Percentiles rank a stretch among this genome's conserved stretches.
Conservation (phyloP, 2,113 vertebrate species). For the Glaucidium brasilianum region DNA sequence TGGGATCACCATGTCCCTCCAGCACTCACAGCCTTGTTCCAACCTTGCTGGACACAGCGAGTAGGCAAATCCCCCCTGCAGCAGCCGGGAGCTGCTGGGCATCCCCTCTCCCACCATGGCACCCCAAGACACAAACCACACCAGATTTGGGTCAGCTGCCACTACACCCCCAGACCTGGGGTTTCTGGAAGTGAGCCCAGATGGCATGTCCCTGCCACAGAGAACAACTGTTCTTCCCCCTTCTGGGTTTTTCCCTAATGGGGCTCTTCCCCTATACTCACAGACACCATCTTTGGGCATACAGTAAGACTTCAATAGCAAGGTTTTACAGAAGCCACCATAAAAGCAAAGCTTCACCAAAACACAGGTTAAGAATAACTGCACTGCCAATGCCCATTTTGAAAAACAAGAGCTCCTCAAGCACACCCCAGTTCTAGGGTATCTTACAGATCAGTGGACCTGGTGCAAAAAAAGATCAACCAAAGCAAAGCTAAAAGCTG, state of each 20-base stretch:
- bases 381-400: neutral
- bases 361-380: neutral
- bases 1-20: neutral
- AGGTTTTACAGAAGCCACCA: neutral
- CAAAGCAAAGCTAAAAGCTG: neutral
- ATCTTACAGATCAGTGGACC: neutral
- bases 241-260: neutral
- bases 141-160: neutral
- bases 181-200: neutral
- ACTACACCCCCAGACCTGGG: accelerated
- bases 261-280: neutral
- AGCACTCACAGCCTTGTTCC: neutral
- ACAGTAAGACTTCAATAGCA: neutral
- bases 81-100: neutral
- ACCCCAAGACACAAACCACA: neutral
- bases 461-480: neutral
- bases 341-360: neutral
- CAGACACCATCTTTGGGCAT: neutral
- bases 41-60: neutral
- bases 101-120: neutral
- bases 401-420: neutral
- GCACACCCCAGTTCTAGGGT: neutral
- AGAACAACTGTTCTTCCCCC: neutral
- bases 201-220: neutral
- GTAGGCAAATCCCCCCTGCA: neutral